A percentile compares a stretch with the other conserved stretches of the same genome.
Evolutionary conservation across 2,888 invertebrate species (phyloP).

Genomic region (Eupithecia inturbata): DNA sequence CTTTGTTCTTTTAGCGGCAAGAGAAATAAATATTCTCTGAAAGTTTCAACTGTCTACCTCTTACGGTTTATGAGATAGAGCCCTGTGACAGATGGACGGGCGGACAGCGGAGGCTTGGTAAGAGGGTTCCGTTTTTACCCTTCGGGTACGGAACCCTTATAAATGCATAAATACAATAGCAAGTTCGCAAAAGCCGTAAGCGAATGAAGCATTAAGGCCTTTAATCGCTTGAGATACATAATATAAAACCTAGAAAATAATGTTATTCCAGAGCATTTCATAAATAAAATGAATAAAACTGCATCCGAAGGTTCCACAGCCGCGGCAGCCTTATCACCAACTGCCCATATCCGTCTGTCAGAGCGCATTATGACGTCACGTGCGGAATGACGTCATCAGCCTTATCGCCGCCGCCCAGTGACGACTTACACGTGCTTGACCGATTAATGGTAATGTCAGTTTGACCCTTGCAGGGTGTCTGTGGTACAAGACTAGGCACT

Average conservation of each 20-base stretch:
- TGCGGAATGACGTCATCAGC: slow-evolving; percentile 37
- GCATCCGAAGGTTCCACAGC: not conserved
- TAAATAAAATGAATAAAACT: not conserved
- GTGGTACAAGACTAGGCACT: too few relatives aligned
- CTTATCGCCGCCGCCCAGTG: slow-evolving; percentile 42
- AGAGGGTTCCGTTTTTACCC: too few relatives aligned
- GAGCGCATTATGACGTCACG: slow-evolving; percentile 44
- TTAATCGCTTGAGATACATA: not conserved
- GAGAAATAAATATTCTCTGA: too few relatives aligned
- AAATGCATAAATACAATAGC: not conserved
- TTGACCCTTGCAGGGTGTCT: not conserved
- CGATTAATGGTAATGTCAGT: slow-evolving; percentile 17
- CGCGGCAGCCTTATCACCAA: slow-evolving; percentile 18
- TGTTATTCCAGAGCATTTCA: not conserved
- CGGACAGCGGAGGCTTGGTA: too few relatives aligned
- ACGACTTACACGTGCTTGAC: slow-evolving; percentile 29
- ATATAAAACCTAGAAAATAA: not conserved
- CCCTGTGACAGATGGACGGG: too few relatives aligned
- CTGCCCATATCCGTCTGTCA: slow-evolving; percentile 27
- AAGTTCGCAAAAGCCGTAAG: not conserved
- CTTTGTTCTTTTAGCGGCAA: too few relatives aligned
- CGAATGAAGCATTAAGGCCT: not conserved
- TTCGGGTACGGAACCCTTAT: too few relatives aligned
- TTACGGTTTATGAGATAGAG: too few relatives aligned
- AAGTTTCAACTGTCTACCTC: too few relatives aligned